These are phyloP conservation scores for Neodiprion pinetum DNA, from an alignment of 1,140 invertebrate species.

Conservation along the genomic window DNA sequence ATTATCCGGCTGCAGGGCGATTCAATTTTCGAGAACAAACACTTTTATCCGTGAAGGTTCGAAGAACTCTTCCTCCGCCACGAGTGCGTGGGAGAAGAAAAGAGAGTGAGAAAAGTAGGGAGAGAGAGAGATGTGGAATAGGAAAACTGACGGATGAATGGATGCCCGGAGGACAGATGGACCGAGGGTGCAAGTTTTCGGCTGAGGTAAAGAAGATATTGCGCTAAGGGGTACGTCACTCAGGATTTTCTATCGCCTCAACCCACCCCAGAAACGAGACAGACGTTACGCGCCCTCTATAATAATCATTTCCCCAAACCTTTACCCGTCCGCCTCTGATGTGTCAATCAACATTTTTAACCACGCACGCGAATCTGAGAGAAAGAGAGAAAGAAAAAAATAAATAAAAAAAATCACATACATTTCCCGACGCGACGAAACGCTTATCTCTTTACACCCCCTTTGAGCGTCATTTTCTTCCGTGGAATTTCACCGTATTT, in stretches of 20 bases:
- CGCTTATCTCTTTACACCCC: no score
- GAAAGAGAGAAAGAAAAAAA: no score
- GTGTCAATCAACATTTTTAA: background rate
- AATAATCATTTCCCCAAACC: no score
- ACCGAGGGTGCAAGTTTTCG: background rate
- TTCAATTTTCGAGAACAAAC: no score
- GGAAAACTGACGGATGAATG: conserved; percentile 3
- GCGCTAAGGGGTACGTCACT: conserved; percentile 4
- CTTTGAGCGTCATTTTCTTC: no score
- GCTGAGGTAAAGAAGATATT: conserved; percentile 3
- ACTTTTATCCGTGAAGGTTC: background rate
- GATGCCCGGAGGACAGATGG: conserved; percentile 1
- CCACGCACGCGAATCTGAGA: background rate
- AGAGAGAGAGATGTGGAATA: background rate
- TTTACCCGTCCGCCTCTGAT: background rate
- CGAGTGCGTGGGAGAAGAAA: background rate
- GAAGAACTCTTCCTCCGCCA: background rate
- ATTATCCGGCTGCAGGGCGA: background rate
- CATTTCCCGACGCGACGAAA: no score
- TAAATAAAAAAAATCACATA: no score
- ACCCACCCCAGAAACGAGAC: background rate
- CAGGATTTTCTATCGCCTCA: background rate
- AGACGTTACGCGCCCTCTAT: no score
- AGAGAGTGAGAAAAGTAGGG: background rate
- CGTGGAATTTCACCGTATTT: no score